Conservation (phyloP, 2,888 invertebrate species). For the Venusia cambrica region DNA sequence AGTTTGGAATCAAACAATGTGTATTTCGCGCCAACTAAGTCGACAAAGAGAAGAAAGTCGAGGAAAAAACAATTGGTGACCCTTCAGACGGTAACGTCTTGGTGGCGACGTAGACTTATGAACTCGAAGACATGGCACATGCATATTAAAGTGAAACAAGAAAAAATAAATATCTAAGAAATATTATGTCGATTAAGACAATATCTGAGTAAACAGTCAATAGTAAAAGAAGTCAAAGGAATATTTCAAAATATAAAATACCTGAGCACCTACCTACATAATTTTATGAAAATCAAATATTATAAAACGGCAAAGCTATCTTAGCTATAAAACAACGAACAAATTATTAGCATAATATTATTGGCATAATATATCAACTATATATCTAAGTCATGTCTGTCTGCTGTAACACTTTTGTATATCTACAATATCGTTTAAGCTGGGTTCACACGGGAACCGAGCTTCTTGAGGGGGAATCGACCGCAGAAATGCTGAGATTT, state of each 20-base stretch:
- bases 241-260: no score
- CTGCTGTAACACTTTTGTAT: constrained; percentile 18
- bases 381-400: constrained; percentile 10
- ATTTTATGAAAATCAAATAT: no score
- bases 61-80: constrained; percentile 52
- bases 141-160: no score
- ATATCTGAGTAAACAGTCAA: no score
- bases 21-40: constrained; percentile 49
- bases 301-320: no score
- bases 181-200: neutral
- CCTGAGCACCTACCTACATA: no score
- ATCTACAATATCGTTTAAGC: constrained; percentile 42
- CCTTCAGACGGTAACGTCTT: constrained; percentile 60
- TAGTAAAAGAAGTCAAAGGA: no score
- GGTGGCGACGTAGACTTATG: constrained; percentile 26
- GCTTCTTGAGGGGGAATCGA: constrained; percentile 62
- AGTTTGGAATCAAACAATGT: constrained; percentile 36
- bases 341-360: no score
- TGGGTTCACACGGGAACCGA: constrained; percentile 74
- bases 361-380: no score
- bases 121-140: constrained; percentile 16
- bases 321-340: no score
- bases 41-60: constrained; percentile 53
- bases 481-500: constrained; percentile 38
- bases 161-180: neutral